Evolutionary conservation across 2,113 vertebrate genomes (phyloP).

Genomic region (Dipodomys spectabilis): DNA sequence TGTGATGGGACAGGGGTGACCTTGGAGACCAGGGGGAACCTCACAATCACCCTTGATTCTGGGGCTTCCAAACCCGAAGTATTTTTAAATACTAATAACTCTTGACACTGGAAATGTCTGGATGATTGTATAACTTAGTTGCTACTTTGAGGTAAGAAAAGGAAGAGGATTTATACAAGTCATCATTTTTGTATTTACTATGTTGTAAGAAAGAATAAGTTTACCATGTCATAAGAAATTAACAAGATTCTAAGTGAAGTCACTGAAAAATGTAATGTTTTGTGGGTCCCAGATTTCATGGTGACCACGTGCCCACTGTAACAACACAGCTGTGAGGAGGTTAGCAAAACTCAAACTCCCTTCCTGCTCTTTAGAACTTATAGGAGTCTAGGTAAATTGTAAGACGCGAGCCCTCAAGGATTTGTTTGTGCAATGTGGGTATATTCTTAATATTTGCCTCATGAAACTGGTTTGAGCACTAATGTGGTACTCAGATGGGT

Average conservation of each 20-base stretch:
- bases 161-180: neutral
- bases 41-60: neutral
- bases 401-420: too few relatives aligned
- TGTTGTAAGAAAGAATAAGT: neutral
- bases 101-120: neutral
- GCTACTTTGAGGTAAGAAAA: neutral
- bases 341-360: neutral
- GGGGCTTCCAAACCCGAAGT: neutral
- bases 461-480: neutral
- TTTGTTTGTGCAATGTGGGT: neutral
- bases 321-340: neutral
- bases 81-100: neutral
- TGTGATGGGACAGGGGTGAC: neutral
- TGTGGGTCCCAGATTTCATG: neutral
- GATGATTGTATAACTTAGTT: neutral
- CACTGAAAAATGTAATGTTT: neutral
- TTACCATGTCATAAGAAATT: neutral
- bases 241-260: neutral
- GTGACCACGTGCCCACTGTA: accelerated
- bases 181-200: neutral
- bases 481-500: neutral
- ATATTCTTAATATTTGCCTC: neutral
- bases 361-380: neutral
- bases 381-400: neutral
- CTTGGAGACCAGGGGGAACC: neutral